Evolutionary conservation across 2,888 invertebrate genomes (phyloP).

Genomic region (Leucoptera coffeella): DNA sequence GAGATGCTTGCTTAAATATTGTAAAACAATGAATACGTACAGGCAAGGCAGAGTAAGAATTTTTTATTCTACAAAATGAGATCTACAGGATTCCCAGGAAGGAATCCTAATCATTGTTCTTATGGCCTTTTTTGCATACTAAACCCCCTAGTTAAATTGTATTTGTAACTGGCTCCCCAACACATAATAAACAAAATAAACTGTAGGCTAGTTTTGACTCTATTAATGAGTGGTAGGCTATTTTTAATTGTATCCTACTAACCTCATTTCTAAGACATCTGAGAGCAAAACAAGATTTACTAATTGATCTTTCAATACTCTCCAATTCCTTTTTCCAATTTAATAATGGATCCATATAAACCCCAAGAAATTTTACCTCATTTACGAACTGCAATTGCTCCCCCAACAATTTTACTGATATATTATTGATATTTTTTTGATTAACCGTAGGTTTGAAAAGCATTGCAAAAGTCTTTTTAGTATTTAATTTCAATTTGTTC

Average conservation of each 20-base stretch:
- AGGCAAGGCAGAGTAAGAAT: background rate
- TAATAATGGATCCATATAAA: background rate
- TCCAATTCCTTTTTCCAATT: background rate
- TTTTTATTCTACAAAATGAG: background rate
- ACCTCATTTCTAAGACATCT: background rate
- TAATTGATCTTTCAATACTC: background rate
- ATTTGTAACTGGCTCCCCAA: conserved; percentile 4
- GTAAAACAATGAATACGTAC: no score
- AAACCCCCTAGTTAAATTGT: conserved; percentile 3
- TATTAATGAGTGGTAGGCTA: conserved; percentile 1
- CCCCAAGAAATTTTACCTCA: conserved; percentile 1
- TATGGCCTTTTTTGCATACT: conserved; percentile 4
- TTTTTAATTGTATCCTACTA: conserved; percentile 1
- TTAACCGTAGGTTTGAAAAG: background rate
- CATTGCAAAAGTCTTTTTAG: background rate
- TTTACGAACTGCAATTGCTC: background rate
- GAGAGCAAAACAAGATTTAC: background rate
- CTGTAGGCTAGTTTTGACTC: conserved; percentile 4
- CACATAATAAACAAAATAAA: no score
- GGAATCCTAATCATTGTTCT: conserved; percentile 2
- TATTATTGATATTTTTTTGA: background rate
- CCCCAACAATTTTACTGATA: background rate
- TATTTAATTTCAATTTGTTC: background rate
- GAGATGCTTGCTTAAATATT: no score
- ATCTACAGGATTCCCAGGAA: conserved; percentile 3